Conservation (phyloP, 2,113 vertebrate species). For the Forbesichthys papilliferus region DNA sequence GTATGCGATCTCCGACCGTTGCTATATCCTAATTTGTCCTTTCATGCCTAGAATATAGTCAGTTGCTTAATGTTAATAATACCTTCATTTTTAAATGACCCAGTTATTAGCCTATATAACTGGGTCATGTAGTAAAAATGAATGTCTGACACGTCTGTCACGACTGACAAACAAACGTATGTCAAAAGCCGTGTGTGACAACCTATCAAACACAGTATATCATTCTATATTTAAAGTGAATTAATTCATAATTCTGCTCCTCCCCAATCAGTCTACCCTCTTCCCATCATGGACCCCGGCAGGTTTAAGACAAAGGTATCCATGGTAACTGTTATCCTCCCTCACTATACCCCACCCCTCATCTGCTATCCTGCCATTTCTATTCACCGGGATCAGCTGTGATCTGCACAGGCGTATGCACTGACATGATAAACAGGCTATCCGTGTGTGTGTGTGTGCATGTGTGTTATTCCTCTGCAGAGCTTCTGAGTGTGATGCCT, state of each 20-base stretch:
- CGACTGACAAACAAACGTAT: too few relatives aligned
- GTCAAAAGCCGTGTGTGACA: too few relatives aligned
- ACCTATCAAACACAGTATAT: too few relatives aligned
- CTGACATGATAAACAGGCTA: constrained; percentile 30
- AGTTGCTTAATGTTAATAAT: too few relatives aligned
- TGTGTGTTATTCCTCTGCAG: constrained; percentile 10
- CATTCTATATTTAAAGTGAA: too few relatives aligned
- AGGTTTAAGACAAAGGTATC: constrained; percentile 73
- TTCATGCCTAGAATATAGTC: too few relatives aligned
- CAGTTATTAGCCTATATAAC: too few relatives aligned
- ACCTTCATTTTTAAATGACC: too few relatives aligned
- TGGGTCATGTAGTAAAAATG: too few relatives aligned
- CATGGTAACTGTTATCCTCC: constrained; percentile 64
- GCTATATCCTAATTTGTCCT: too few relatives aligned
- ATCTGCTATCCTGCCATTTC: background rate
- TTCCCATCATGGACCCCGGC: constrained; percentile 18
- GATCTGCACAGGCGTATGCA: constrained; percentile 22
- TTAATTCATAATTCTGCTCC: background rate
- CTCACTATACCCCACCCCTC: constrained; percentile 15
- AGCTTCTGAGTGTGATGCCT: constrained; percentile 56
- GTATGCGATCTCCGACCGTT: too few relatives aligned
- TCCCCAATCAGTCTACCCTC: constrained; percentile 12
- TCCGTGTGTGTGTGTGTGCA: constrained; percentile 7
- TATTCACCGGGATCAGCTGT: constrained; percentile 36
- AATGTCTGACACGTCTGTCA: too few relatives aligned